Base-by-base conservation (phyloP, 2,888 invertebrate genomes). In the Argyra leucocephala region DNA sequence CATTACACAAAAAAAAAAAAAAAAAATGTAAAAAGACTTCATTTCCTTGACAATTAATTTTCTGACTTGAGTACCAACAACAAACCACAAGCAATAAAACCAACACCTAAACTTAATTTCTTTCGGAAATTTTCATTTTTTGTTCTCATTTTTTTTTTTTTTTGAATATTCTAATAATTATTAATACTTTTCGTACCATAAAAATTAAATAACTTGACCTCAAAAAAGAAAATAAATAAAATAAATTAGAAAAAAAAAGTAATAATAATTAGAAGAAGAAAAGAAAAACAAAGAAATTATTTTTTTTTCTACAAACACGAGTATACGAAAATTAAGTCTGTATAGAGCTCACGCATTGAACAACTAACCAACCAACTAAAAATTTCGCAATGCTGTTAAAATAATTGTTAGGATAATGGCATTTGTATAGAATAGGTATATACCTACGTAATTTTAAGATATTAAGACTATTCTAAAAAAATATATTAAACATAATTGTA, bases 11-110 rank as follows among this genome's bases (percentile, higher is more conserved):
- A 31, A 18, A n/a, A 48, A 18, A 48, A 12, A 37, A 37, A 37
- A 37, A 37, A 18, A 12, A 48, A 15, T 18, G n/a, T 48, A 18
- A 48, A 48, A 48, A 48, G 48, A 48, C 48, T 48, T 48, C 48
- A 48, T 48, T 48, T 48, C 48, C 48, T 48, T 48, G 48, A 48
- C 48, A 48, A 48, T 48, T 48, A 48, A 48, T 48, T 48, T 48
- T 18, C 18, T n/a, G 15, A 48, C n/a, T 48, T 48, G n/a, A 48
- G 48, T 48, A 48, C 48, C 48, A 48, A n/a, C 12, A 31, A 31
- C 7, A 48, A 48, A 48, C 48, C 48, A 48, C 48, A 48, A 48
- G 18, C 48, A 48, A 48, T 48, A 48, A 48, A 48, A 48, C 48
- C 48, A 48, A 48, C 48, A 48, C 48, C 48, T 48, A 48, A 48